These are phyloP conservation scores for Nebria salina DNA, from an alignment of 2,888 invertebrate species.

Conservation along the genomic window DNA sequence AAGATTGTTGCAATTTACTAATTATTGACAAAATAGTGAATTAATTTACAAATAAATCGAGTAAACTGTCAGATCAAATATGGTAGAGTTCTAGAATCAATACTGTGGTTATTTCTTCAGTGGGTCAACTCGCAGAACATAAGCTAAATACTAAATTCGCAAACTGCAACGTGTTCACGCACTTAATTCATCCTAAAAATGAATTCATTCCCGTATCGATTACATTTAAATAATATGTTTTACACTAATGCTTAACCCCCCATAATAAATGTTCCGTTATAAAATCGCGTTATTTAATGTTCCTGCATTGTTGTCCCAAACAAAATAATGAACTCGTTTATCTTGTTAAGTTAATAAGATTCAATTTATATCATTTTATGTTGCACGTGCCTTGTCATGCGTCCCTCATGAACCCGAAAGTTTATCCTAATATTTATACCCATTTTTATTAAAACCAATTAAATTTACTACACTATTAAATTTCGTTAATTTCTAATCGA, in stretches of 20 bases:
- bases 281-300: background rate
- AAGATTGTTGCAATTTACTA: too few species aligned
- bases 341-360: background rate
- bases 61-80: conserved; percentile 41
- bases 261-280: background rate
- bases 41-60: conserved; percentile 26
- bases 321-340: background rate
- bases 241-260: background rate
- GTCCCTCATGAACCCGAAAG: background rate
- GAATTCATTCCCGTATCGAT: too few species aligned
- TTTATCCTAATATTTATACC: too few species aligned
- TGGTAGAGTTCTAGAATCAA: conserved; percentile 43
- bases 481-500: too few species aligned
- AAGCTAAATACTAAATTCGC: background rate
- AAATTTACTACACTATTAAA: too few species aligned
- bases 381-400: background rate
- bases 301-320: background rate
- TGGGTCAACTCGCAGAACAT: conserved; percentile 36
- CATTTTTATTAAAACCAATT: too few species aligned
- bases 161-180: background rate
- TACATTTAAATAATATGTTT: too few species aligned
- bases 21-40: too few species aligned
- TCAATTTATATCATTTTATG: background rate
- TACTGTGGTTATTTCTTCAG: conserved; percentile 43
- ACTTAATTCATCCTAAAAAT: too few species aligned